phyloP scores from a whole-genome alignment of 2,113 vertebrate species.

The Indri indri region DNA sequence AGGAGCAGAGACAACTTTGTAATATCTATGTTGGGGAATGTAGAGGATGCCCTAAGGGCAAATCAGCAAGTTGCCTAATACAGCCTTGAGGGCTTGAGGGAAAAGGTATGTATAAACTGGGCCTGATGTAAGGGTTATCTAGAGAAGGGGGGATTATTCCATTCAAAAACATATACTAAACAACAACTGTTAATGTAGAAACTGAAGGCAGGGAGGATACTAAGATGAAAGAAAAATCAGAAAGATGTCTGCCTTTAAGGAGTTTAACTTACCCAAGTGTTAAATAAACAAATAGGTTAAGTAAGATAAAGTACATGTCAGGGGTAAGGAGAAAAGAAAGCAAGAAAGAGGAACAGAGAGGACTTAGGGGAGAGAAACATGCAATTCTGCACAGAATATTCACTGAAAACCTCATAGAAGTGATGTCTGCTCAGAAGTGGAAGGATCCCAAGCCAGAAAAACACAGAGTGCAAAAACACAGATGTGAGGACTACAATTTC shows the following conservation, averaged over 20 bases:
- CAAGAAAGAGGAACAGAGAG: background rate
- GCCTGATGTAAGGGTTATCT: background rate
- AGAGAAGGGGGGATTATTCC: background rate
- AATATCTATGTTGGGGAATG: background rate
- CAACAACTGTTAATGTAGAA: background rate
- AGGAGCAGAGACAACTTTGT: background rate
- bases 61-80: background rate
- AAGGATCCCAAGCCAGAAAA: background rate
- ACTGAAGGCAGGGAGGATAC: background rate
- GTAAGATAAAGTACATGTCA: background rate
- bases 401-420: background rate
- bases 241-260: background rate
- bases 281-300: background rate
- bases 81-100: background rate
- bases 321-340: background rate
- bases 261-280: background rate
- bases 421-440: background rate
- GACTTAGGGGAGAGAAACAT: background rate
- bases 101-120: background rate
- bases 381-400: background rate
- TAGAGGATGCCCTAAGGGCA: background rate
- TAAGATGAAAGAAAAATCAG: background rate
- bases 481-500: no score
- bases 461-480: background rate
- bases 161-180: background rate